These are phyloP conservation scores for Patella pellucida DNA, from an alignment of 2,888 invertebrate genomes.

Conservation along the genomic window DNA sequence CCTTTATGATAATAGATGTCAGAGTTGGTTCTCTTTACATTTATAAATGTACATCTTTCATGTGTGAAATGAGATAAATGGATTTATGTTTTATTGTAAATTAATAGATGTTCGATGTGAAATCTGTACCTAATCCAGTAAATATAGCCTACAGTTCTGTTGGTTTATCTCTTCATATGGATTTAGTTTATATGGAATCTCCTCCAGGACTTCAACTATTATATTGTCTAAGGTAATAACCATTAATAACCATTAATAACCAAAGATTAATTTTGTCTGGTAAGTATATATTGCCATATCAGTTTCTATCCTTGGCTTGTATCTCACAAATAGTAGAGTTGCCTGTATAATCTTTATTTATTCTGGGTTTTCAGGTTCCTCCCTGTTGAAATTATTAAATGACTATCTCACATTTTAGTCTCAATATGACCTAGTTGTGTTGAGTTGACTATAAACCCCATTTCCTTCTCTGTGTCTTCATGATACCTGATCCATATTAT, in stretches of 20 bases:
- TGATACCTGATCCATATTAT: too few species aligned
- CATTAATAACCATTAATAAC: constrained; percentile 25
- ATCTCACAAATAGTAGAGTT: neutral
- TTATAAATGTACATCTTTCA: neutral
- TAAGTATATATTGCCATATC: neutral
- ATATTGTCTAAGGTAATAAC: constrained; percentile 54
- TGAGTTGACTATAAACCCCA: too few species aligned
- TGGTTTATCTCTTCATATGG: constrained; percentile 61
- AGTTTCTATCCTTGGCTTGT: neutral
- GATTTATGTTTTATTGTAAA: neutral
- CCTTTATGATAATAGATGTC: neutral
- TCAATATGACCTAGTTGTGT: too few species aligned
- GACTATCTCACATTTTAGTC: too few species aligned
- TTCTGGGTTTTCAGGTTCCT: too few species aligned
- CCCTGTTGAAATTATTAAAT: too few species aligned
- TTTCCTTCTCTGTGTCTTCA: too few species aligned
- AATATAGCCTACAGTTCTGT: constrained; percentile 62
- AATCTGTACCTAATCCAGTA: constrained; percentile 50
- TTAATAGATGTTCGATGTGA: constrained; percentile 57
- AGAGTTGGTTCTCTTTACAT: neutral
- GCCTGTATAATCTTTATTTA: neutral
- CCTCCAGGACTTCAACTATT: constrained; percentile 66
- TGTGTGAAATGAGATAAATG: neutral
- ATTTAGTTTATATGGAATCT: constrained; percentile 65
- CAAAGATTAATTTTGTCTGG: too few species aligned